Evolutionary conservation across 1,140 invertebrate species (phyloP).

Genomic region (Lepidurus couesii): DNA sequence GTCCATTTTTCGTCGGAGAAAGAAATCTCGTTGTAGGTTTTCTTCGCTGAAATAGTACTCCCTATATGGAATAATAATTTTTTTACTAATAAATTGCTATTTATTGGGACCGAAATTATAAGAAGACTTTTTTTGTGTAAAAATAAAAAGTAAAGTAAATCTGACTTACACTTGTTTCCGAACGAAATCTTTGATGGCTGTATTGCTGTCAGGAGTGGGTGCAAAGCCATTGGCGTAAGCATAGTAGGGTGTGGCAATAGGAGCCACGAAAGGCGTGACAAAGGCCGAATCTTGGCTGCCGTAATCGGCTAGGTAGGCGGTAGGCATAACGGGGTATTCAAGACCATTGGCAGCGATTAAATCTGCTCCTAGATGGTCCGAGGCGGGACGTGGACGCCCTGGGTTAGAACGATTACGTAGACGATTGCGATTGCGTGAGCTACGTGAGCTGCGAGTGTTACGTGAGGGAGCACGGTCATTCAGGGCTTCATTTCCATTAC

Average conservation of each 20-base stretch:
- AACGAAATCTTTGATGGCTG: constrained; percentile 32
- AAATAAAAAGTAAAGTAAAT: neutral
- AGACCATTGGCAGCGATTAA: neutral
- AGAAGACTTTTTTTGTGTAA: neutral
- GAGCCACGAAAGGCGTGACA: constrained; percentile 38
- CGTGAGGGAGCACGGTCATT: neutral
- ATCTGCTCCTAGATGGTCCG: constrained; percentile 12
- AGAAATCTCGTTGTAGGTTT: constrained; percentile 93
- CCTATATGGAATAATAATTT: constrained; percentile 54
- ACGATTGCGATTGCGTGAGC: constrained; percentile 29
- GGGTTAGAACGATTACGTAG: constrained; percentile 24
- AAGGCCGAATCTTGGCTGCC: constrained; percentile 36
- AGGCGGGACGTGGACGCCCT: constrained; percentile 24
- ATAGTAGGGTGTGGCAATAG: constrained; percentile 28
- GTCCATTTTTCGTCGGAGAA: constrained; percentile 94
- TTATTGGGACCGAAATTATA: neutral
- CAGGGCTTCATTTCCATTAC: neutral
- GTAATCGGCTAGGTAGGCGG: constrained; percentile 34
- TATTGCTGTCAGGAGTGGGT: constrained; percentile 16
- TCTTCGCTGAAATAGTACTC: constrained; percentile 99
- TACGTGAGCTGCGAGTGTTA: constrained; percentile 1
- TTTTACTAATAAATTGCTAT: constrained; percentile 8
- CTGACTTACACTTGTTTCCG: constrained; percentile 33
- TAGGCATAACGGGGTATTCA: constrained; percentile 30
- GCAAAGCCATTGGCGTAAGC: constrained; percentile 26